Base-by-base conservation (phyloP, 2,888 invertebrate species). In the Noctua comes region DNA sequence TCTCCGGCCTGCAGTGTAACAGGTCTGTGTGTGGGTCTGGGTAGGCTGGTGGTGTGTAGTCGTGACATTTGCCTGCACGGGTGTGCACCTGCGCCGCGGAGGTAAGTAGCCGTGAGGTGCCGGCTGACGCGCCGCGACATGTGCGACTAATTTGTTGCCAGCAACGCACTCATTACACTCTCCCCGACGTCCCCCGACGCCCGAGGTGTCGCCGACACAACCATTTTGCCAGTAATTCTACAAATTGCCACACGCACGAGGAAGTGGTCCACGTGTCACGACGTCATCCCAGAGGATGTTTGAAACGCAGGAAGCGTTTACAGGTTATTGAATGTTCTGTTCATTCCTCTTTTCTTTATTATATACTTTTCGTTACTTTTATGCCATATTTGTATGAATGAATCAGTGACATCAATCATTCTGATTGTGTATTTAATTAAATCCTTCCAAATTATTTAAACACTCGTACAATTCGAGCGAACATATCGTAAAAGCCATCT, bases 101-200 rank as follows among this genome's bases (percentile, higher is more conserved):
- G 92, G 92, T 90, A 90, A 91, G 92, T 92, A 91, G 91, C 90
- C 87, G 87, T 86, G 88, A 91, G 92, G 90, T 88, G 95, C 96
- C 96, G 96, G 96, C 96, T 96, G 96, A 92, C 95, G 93, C 90
- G 86, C 70, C 83, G 88, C 96, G 95, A 95, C 96, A 97, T 97
- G 94, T 97, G 96, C 95, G 93, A 92, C 95, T 96, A 96, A 96
- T 96, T 96, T 95, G 96, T 94, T 93, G 92, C 90, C 92, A 90
- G 91, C 95, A 93, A 94, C 92, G 91, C 93, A 91, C 94, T 95
- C 94, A 96, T 96, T 96, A 96, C 93, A 85, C 90, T 91, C 91
- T 92, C 91, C 88, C 92, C 90, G 91, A 90, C 93, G 92, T 92
- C 93, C 95, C 96, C 95, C 89, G 95, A 95, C 93, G 95, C 96